Evolutionary conservation across 2,113 vertebrate genomes (phyloP), one percentile per base, ranked within the genome.

Genomic region (Oenanthe oenanthe): DNA sequence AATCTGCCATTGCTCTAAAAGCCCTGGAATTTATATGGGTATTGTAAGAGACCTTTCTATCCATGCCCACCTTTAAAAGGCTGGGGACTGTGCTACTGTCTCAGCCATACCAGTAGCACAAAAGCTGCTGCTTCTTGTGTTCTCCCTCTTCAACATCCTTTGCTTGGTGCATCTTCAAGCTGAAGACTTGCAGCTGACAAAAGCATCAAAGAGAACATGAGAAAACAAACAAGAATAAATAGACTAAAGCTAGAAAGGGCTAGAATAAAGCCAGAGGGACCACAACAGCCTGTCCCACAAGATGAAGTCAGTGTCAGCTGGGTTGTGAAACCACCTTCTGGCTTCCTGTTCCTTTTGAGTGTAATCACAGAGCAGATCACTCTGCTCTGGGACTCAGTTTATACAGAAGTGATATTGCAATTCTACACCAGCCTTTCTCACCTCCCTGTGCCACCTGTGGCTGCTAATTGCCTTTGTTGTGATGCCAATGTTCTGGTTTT

Each of bases 381-480:
- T 72, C 31, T 65, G 21, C 34, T 40, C 21, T 31, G 50, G 5
- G 45, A 19, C 8, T 61, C 26, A 4, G 12, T n/a, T 84, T 48
- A n/a, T 11, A 8, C 1, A 31, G n/a, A 76, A 62, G 5, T 26
- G 24, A 57, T 38, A n/a, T 2, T 80, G 54, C 24, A 93, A 29
- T 80, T 78, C 50, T 48, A 26, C 31, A 61, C 28, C 29, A 57
- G 13, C 8, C 18, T 21, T 40, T 6, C 54, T 65, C 40, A 61
- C 18, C 14, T 67, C 6, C 24, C 14, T 4, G 0, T 17, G 48
- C 7, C 0, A 0, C 32, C 6, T 58, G 7, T 6, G 15, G 24
- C 65, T 62, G 3, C 16, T 77, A 43, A 67, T 5, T 1, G 5
- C 38, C 56, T 91, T 63, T 4, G 0, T 25, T 38, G 21, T 10